Evolutionary conservation across 2,888 invertebrate genomes (phyloP).

Genomic region (Lucinisca nassula): DNA sequence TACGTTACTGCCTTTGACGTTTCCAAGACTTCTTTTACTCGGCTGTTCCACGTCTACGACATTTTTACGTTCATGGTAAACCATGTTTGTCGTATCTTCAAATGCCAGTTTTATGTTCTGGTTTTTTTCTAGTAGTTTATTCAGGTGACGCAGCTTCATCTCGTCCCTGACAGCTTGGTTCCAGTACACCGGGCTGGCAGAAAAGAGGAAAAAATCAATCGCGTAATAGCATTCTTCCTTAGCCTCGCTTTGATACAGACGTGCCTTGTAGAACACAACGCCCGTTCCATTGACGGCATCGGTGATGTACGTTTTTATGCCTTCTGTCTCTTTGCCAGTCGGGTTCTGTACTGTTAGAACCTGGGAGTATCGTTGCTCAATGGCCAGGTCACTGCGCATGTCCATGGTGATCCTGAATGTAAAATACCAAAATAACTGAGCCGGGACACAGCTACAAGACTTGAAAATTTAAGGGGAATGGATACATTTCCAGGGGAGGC

Average conservation of each 20-base stretch:
- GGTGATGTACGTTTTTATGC: not conserved
- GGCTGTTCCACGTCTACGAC: not conserved
- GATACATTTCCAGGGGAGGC: too few species aligned
- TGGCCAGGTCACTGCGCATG: not conserved
- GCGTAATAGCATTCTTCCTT: not conserved
- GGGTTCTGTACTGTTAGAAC: not conserved
- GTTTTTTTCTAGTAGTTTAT: not conserved
- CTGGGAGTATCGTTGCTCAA: not conserved
- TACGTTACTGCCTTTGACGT: conserved; percentile 25
- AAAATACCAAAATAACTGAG: too few species aligned
- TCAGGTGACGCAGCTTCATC: not conserved
- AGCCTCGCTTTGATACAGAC: not conserved
- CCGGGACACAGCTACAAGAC: too few species aligned
- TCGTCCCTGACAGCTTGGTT: not conserved
- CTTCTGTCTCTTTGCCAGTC: not conserved
- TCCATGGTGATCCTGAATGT: too few species aligned
- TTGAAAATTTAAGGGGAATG: too few species aligned
- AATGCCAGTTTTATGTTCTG: not conserved
- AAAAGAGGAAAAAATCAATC: not conserved
- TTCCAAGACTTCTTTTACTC: not conserved
- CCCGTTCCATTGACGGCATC: not conserved
- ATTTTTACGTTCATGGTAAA: not conserved
- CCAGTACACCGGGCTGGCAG: not conserved
- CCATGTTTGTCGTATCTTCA: not conserved
- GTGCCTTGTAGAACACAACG: conserved; percentile 15